These are phyloP conservation scores for Ictidomys tridecemlineatus DNA, from an alignment of 2,113 vertebrate genomes.

Conservation along the genomic window DNA sequence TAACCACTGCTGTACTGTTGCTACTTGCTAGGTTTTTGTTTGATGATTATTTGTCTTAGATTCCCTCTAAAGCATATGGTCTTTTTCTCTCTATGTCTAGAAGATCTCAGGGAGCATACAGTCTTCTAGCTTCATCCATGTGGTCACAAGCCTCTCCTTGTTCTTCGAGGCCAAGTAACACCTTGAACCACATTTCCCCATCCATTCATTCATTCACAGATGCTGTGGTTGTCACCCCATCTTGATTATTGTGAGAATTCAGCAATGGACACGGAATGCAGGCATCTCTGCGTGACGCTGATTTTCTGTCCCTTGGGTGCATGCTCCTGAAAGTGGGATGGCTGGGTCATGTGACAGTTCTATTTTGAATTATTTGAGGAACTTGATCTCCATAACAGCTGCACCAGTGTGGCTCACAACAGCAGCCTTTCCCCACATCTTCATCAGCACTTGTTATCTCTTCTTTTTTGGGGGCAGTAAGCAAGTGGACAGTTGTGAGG, in stretches of 20 bases:
- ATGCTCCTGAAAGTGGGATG: background rate
- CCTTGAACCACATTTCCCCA: background rate
- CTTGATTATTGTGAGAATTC: background rate
- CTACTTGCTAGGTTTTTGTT: background rate
- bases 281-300: background rate
- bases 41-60: background rate
- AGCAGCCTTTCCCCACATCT: background rate
- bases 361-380: background rate
- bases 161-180: background rate
- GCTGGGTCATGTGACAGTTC: background rate
- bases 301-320: background rate
- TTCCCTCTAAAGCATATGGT: background rate
- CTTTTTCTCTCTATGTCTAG: background rate
- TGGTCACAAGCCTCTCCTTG: background rate
- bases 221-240: background rate
- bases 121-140: background rate
- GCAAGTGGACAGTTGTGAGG: background rate
- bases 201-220: background rate
- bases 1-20: background rate
- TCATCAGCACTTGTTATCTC: background rate
- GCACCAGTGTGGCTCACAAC: background rate
- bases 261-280: no score
- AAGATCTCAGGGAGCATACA: background rate
- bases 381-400: background rate
- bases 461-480: background rate